These are phyloP conservation scores for Cynocephalus volans DNA, from an alignment of 2,113 vertebrate genomes.

Conservation along the genomic window DNA sequence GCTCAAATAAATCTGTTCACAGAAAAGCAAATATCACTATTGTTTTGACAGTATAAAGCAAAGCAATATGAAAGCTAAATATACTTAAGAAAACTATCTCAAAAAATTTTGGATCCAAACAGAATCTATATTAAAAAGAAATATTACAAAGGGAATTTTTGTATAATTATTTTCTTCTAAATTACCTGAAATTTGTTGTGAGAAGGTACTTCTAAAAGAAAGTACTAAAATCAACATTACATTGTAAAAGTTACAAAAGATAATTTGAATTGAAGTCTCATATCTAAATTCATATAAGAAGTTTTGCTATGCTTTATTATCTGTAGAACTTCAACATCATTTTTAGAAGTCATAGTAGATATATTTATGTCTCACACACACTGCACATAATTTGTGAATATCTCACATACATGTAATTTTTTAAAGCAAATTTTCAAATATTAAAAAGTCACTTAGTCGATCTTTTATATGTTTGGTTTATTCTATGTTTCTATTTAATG, in stretches of 20 bases:
- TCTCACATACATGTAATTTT: neutral
- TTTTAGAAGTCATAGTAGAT: neutral
- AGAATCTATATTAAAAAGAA: neutral
- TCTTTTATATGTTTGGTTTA: neutral
- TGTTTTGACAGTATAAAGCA: neutral
- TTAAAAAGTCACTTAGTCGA: neutral
- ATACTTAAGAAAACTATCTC: neutral
- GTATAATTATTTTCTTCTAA: neutral
- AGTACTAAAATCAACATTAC: neutral
- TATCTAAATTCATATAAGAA: neutral
- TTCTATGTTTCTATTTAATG: neutral
- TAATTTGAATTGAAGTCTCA: neutral
- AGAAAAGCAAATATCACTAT: neutral
- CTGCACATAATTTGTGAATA: neutral
- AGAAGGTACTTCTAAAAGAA: neutral
- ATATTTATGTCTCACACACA: neutral
- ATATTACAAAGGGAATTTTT: neutral
- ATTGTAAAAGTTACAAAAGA: neutral
- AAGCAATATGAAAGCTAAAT: neutral
- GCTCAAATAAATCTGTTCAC: neutral
- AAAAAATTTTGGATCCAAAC: neutral
- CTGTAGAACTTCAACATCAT: neutral
- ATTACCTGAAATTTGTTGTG: neutral
- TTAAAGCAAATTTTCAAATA: neutral
- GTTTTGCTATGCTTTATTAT: neutral